A percentile compares a stretch with the other conserved stretches of the same genome.
Evolutionary conservation across 2,888 invertebrate genomes (phyloP).

Genomic region (Zaprionus lineosus): DNA sequence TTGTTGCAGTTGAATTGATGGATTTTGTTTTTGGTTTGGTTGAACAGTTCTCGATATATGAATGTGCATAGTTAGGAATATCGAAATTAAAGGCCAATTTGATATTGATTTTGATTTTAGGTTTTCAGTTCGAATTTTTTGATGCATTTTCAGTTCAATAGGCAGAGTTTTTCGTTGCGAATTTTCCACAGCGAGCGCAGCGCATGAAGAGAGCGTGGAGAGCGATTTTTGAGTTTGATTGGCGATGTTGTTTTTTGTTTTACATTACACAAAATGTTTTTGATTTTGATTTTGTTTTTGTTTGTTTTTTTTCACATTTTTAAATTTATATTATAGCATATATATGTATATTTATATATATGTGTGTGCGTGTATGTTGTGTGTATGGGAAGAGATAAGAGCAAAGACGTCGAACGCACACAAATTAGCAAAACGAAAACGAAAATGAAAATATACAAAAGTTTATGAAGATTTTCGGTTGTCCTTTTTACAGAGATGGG

Average conservation of each 20-base stretch:
- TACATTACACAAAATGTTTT: slow-evolving; percentile 59
- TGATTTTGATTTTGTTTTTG: too few species aligned
- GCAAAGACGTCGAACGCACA: slow-evolving; percentile 75
- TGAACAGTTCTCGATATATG: too few species aligned
- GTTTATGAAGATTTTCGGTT: slow-evolving; percentile 42
- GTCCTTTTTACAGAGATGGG: slow-evolving; percentile 44
- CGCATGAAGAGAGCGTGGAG: slow-evolving; percentile 75
- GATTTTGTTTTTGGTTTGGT: too few species aligned
- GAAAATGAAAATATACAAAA: slow-evolving; percentile 61
- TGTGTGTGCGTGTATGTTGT: slow-evolving; percentile 35
- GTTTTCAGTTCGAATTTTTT: slow-evolving; percentile 24
- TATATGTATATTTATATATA: slow-evolving; percentile 20
- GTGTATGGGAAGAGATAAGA: slow-evolving; percentile 71
- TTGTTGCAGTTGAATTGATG: too few species aligned
- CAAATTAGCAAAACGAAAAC: slow-evolving; percentile 73
- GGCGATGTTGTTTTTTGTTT: slow-evolving; percentile 41
- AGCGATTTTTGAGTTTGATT: slow-evolving; percentile 54
- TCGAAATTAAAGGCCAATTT: slow-evolving; percentile 30
- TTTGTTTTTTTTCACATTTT: slow-evolving; percentile 5
- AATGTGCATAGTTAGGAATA: slow-evolving; percentile 35
- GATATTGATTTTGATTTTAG: slow-evolving; percentile 14
- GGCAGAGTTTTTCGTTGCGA: slow-evolving; percentile 34
- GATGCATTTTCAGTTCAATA: slow-evolving; percentile 47
- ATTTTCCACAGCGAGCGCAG: slow-evolving; percentile 71
- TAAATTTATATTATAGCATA: too few species aligned